These are phyloP conservation scores for Meteorus cinctellus DNA, from an alignment of 2,888 invertebrate species.

Conservation along the genomic window DNA sequence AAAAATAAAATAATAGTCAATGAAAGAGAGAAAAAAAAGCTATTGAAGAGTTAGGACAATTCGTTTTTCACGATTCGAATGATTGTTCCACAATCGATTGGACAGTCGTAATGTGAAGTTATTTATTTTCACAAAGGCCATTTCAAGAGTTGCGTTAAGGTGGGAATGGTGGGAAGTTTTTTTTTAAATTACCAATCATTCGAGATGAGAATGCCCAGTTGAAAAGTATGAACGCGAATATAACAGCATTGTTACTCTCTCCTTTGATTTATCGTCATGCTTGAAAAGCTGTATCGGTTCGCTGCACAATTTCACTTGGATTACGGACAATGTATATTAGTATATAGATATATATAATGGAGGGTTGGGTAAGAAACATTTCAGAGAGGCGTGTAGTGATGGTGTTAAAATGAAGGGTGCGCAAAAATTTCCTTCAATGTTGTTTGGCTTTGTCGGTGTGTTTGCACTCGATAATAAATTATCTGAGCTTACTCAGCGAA, in stretches of 20 bases:
- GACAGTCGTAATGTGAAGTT: background rate
- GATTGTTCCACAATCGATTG: background rate
- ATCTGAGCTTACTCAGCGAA: slow-evolving; percentile 13
- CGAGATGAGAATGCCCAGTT: background rate
- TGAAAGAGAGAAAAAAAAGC: background rate
- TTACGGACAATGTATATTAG: slow-evolving; percentile 28
- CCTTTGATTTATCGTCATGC: slow-evolving; percentile 19
- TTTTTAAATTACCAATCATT: background rate
- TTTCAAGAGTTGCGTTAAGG: too few species aligned
- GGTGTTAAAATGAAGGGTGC: slow-evolving; percentile 4
- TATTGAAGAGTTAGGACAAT: background rate
- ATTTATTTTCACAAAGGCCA: background rate
- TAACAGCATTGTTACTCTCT: background rate
- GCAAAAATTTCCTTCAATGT: slow-evolving; percentile 10
- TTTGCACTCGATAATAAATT: slow-evolving; percentile 15
- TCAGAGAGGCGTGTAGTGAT: slow-evolving; percentile 19
- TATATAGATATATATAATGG: slow-evolving; percentile 18
- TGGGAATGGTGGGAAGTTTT: background rate
- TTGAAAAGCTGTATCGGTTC: background rate
- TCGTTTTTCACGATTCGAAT: background rate
- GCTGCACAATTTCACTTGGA: slow-evolving; percentile 28
- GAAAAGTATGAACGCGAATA: background rate
- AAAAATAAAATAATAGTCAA: background rate
- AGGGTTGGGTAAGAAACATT: slow-evolving; percentile 5
- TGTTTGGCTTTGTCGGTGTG: slow-evolving; percentile 8